Conservation (phyloP, 2,888 invertebrate genomes). For the Gastrophysa polygoni region DNA sequence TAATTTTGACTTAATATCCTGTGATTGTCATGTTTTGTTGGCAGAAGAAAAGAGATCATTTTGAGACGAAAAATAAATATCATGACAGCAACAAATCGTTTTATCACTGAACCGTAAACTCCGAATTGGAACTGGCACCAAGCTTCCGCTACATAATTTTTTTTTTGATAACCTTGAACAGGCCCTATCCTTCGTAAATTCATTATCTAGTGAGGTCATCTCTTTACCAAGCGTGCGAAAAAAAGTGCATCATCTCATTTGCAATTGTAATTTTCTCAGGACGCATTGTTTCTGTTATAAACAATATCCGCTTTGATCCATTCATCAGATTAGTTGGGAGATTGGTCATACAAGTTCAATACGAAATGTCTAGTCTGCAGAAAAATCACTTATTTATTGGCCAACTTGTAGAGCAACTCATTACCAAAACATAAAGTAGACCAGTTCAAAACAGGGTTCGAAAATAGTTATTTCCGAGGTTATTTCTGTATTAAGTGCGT, state of each 20-base stretch:
- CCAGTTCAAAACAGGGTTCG: no score
- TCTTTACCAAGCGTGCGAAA: slow-evolving; percentile 6
- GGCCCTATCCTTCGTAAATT: neutral
- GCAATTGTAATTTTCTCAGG: slow-evolving; percentile 14
- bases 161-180: neutral
- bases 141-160: neutral
- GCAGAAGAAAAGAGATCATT: no score
- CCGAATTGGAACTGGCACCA: neutral
- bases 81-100: neutral
- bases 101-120: neutral
- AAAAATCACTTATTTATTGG: no score
- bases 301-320: slow-evolving; percentile 13
- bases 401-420: no score
- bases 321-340: neutral
- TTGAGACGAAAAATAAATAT: no score
- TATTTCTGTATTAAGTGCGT: no score
- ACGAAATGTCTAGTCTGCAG: neutral
- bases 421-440: no score
- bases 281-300: slow-evolving; percentile 8
- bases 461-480: no score
- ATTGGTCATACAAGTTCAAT: no score
- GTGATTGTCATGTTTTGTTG: no score
- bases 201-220: slow-evolving; percentile 16
- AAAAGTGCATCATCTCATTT: slow-evolving; percentile 8
- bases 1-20: no score